Base-by-base conservation (phyloP, 2,888 invertebrate species). In the Ophraella communa region DNA sequence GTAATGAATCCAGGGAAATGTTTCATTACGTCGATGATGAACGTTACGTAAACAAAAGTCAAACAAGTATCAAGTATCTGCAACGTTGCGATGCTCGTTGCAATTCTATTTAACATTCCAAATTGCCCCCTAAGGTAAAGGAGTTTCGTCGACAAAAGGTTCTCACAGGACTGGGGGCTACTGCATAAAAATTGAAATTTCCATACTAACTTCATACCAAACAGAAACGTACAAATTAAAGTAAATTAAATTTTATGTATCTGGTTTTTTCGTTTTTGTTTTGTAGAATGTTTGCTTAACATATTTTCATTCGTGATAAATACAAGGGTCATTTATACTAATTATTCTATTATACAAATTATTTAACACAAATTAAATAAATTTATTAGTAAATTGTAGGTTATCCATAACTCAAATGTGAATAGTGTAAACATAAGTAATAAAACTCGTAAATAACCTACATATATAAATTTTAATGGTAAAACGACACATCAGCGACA, bases 141-240 rank as follows among this genome's bases (percentile, higher is more conserved):
- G 44, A 55, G 55, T 55, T 55, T 55, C 14, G 49, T 33, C 18
- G 17, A 27, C 55, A 55, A 54, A 54, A 42, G 55, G 23, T 24
- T 44, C 55, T 44, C 55, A 5, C 10, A 55, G 55, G 55, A 55
- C 10, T 44, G 10, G 10, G 44, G 23, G 24, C 44, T 44, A 42
- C 14, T 24, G 44, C 23, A 55, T 10, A 54, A 23, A 55, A 24
- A 44, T 42, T 24, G 21, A 21, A 35, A 54, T 54, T 54, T 54
- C 20, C 54, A 54, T 54, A 54, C 18, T 54, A 14, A n/a, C 39
- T 23, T 17, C 3, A 20, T 30, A 39, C 39, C 21, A 39, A 54
- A 23, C 11, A 39, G 14, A 54, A 54, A 39, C 24, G 49, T 27
- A n/a, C 17, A 20, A 45, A 45, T n/a, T n/a, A 21, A 45, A 45